Evolutionary conservation across 92 coral and sea anemone species (phyloP).

Genomic region (Siderastrea radians): DNA sequence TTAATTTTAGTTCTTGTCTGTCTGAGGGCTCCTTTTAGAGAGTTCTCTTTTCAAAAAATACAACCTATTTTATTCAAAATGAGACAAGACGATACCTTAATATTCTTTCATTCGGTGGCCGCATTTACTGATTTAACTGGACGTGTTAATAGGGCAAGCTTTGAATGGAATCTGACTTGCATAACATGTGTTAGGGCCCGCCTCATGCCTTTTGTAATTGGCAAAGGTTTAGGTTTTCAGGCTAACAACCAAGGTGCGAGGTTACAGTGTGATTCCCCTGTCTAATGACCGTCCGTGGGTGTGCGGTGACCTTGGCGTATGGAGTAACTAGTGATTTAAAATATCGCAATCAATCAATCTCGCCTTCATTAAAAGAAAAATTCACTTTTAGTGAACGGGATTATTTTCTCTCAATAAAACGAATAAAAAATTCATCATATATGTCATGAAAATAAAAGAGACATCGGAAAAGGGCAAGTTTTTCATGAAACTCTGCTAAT

Average conservation of each 20-base stretch:
- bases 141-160: constrained; percentile 1
- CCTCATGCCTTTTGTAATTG: neutral
- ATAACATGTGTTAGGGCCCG: constrained; percentile 7
- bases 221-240: neutral
- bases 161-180: neutral
- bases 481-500: no score
- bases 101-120: constrained; percentile 14
- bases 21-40: neutral
- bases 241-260: neutral
- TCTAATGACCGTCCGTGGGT: neutral
- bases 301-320: no score
- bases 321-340: no score
- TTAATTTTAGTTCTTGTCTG: neutral
- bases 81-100: neutral
- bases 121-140: constrained; percentile 7
- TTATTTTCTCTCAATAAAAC: no score
- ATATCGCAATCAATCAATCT: no score
- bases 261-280: neutral
- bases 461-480: no score
- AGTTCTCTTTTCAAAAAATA: neutral
- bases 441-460: no score
- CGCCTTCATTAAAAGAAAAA: no score
- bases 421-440: no score
- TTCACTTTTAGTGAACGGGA: no score
- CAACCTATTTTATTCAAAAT: neutral